Conservation (phyloP, 2,888 invertebrate species). For the Zhuqinia jingwanae region DNA sequence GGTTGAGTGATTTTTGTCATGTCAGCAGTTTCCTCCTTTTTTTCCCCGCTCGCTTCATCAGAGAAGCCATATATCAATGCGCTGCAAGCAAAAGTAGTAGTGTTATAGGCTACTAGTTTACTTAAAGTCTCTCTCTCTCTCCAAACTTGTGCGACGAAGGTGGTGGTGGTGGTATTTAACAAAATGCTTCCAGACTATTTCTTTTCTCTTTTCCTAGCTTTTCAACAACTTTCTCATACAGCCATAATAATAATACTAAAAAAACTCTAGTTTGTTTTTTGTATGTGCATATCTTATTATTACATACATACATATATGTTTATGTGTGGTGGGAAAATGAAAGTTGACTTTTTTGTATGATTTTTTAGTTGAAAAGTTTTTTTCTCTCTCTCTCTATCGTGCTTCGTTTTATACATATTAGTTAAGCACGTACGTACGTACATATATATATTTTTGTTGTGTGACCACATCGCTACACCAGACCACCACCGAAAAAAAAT, state of each 20-base stretch:
- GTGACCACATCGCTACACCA: neutral
- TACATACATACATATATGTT: no score
- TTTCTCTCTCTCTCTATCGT: no score
- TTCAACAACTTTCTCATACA: neutral
- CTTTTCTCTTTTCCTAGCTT: neutral
- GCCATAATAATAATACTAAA: no score
- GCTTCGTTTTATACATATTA: no score
- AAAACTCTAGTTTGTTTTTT: no score
- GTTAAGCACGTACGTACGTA: no score
- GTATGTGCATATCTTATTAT: no score
- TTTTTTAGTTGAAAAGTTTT: no score
- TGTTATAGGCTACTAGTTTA: neutral
- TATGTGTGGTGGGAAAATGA: no score
- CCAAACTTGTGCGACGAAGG: neutral
- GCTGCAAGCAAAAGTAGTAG: neutral
- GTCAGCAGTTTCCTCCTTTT: slow-evolving; percentile 6
- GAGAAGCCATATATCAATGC: neutral
- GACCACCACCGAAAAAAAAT: neutral
- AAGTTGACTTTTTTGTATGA: no score
- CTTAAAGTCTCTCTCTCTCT: neutral
- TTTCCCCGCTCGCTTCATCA: neutral
- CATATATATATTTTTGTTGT: no score
- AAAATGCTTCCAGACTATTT: neutral
- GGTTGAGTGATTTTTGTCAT: slow-evolving; percentile 42
- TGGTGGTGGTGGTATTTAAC: neutral